Evolutionary conservation across 2,113 vertebrate genomes (phyloP).

Genomic region (Epinephelus lanceolatus): DNA sequence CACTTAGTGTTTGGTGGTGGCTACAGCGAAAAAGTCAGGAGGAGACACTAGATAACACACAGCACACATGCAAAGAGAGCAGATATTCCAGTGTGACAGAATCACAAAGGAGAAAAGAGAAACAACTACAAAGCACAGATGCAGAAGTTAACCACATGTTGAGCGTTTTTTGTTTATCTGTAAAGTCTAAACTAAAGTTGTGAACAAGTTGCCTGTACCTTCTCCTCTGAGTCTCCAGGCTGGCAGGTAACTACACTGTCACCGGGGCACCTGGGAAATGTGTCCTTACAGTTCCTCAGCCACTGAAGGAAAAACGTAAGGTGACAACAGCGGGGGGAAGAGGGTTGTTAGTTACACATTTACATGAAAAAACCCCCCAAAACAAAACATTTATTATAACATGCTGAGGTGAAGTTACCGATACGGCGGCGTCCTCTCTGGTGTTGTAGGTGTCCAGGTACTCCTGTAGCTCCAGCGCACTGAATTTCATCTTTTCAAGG

Average conservation of each 20-base stretch:
- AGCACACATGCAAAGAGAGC: conserved; percentile 50
- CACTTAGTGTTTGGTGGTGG: conserved; percentile 34
- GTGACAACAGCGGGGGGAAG: background rate
- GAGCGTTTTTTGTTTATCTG: background rate
- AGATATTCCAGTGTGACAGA: conserved; percentile 22
- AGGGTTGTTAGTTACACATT: background rate
- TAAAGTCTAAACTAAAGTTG: background rate
- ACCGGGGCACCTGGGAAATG: conserved; percentile 93
- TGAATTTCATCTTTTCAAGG: conserved; percentile 98
- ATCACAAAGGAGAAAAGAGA: conserved; percentile 15
- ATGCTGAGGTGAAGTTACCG: conserved; percentile 75
- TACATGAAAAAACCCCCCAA: background rate
- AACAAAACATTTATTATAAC: background rate
- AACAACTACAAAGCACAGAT: conserved; percentile 14
- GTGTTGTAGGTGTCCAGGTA: conserved; percentile 98
- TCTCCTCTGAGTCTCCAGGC: conserved; percentile 97
- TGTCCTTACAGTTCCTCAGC: conserved; percentile 97
- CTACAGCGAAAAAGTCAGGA: background rate
- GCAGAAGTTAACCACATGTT: background rate
- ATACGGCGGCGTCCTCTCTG: conserved; percentile 94
- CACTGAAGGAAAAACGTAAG: conserved; percentile 83
- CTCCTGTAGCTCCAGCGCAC: conserved; percentile 97
- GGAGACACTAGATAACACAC: conserved; percentile 15
- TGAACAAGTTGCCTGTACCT: conserved; percentile 82
- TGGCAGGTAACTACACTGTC: conserved; percentile 91